A percentile compares a stretch with the other conserved stretches of the same genome.
Conservation (phyloP, 2,888 invertebrate species). For the Dynastes maya region DNA sequence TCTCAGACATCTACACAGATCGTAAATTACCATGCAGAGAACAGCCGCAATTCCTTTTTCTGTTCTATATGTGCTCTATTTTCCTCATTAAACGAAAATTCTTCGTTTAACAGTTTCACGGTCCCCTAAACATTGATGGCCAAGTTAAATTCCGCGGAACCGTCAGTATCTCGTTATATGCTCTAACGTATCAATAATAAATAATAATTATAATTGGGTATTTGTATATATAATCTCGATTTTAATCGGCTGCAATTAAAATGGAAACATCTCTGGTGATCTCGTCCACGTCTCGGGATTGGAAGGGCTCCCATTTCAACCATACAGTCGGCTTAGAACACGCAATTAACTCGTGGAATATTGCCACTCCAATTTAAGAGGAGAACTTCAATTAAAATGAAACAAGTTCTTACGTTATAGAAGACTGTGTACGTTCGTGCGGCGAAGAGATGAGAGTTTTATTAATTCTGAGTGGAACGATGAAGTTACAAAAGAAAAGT, state of each 20-base stretch:
- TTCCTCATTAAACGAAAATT: slow-evolving; percentile 28
- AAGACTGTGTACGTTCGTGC: not conserved
- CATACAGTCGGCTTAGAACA: not conserved
- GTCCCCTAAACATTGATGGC: slow-evolving; percentile 23
- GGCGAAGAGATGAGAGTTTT: not conserved
- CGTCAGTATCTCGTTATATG: slow-evolving; percentile 16
- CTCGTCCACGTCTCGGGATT: not conserved
- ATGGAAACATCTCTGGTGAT: not conserved
- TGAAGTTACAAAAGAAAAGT: not conserved
- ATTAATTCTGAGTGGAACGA: slow-evolving; percentile 10
- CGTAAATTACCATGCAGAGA: too few relatives aligned
- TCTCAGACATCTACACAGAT: too few relatives aligned
- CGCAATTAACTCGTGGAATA: slow-evolving; percentile 30
- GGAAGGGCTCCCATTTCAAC: slow-evolving; percentile 5
- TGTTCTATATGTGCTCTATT: not conserved
- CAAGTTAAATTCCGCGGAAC: slow-evolving; percentile 22
- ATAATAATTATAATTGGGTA: slow-evolving; percentile 28
- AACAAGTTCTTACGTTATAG: slow-evolving; percentile 27
- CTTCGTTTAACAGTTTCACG: slow-evolving; percentile 23
- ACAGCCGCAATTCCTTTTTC: too few relatives aligned
- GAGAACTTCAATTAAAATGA: slow-evolving; percentile 37
- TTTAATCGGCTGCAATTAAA: slow-evolving; percentile 31
- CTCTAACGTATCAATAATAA: slow-evolving; percentile 19
- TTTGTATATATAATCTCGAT: slow-evolving; percentile 31
- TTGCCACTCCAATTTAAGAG: slow-evolving; percentile 26